Evolutionary conservation across 1,140 invertebrate genomes (phyloP).

Genomic region (Glomeris maerens): DNA sequence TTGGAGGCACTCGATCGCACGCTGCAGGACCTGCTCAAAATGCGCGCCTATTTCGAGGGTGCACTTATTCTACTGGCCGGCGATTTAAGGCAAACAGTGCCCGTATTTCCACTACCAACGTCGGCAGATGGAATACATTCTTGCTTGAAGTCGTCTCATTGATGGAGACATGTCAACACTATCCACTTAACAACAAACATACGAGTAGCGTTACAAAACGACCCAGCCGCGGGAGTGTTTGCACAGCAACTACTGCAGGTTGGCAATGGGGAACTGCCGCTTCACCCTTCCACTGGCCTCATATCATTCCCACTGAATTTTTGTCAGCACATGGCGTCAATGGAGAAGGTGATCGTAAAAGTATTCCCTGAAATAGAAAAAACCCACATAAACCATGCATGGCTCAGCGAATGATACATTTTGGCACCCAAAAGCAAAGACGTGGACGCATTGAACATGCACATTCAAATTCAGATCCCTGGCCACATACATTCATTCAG

Average conservation of each 20-base stretch:
- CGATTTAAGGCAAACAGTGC: slow-evolving; percentile 35
- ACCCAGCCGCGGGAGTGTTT: slow-evolving; percentile 26
- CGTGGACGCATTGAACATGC: slow-evolving; percentile 23
- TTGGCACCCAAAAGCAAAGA: slow-evolving; percentile 27
- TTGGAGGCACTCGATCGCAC: slow-evolving; percentile 25
- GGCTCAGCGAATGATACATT: slow-evolving; percentile 18
- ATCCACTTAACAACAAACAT: slow-evolving; percentile 30
- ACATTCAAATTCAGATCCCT: slow-evolving; percentile 22
- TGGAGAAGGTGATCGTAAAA: slow-evolving; percentile 33
- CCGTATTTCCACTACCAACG: slow-evolving; percentile 30
- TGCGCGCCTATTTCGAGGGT: slow-evolving; percentile 23
- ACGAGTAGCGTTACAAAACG: slow-evolving; percentile 28
- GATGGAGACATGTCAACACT: slow-evolving; percentile 23
- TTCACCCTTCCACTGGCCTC: slow-evolving; percentile 24
- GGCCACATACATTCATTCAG: slow-evolving; percentile 26
- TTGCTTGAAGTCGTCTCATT: slow-evolving; percentile 24
- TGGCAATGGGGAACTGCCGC: slow-evolving; percentile 30
- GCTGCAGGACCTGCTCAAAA: slow-evolving; percentile 23
- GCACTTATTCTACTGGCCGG: slow-evolving; percentile 27
- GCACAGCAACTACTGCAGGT: slow-evolving; percentile 26
- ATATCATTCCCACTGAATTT: slow-evolving; percentile 29
- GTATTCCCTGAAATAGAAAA: slow-evolving; percentile 28
- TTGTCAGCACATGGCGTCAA: slow-evolving; percentile 20
- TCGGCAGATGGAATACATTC: slow-evolving; percentile 26
- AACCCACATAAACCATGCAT: slow-evolving; percentile 29